Evolutionary conservation across 37 sponge, comb jelly and placozoan species (phyloP).

Genomic region (Ephydatia muelleri): DNA sequence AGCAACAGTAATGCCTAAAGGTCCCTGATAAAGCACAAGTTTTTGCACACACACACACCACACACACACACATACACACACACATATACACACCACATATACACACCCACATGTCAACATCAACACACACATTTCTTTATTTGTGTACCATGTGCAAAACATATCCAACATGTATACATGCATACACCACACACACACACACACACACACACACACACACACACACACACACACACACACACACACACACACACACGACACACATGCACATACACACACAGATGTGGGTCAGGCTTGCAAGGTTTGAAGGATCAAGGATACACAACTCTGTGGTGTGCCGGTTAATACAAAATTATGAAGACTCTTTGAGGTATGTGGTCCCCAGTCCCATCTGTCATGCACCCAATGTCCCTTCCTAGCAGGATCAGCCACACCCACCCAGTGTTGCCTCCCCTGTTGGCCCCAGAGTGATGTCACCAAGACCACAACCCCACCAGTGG

Average conservation of each 20-base stretch:
- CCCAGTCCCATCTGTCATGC: too few relatives aligned
- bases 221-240: background rate
- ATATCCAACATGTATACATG: background rate
- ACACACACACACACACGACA: background rate
- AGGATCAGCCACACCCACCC: background rate
- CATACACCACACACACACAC: background rate
- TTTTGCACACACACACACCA: too few relatives aligned
- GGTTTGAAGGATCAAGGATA: slow-evolving; percentile 57
- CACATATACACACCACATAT: too few relatives aligned
- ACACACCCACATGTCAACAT: too few relatives aligned
- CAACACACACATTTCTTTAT: background rate
- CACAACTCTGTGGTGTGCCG: slow-evolving; percentile 38
- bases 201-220: background rate
- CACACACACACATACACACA: too few relatives aligned
- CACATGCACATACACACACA: too few relatives aligned
- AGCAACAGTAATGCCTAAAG: too few relatives aligned
- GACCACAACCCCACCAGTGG: background rate
- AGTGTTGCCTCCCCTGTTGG: background rate
- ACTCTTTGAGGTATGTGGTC: slow-evolving; percentile 40
- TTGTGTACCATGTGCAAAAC: background rate
- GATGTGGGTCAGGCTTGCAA: slow-evolving; percentile 58
- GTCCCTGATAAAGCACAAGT: too few relatives aligned
- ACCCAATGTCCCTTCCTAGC: too few relatives aligned
- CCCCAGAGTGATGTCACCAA: background rate
- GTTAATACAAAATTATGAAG: slow-evolving; percentile 37